Conservation (phyloP, 2,113 vertebrate genomes). For the Sander vitreus region DNA sequence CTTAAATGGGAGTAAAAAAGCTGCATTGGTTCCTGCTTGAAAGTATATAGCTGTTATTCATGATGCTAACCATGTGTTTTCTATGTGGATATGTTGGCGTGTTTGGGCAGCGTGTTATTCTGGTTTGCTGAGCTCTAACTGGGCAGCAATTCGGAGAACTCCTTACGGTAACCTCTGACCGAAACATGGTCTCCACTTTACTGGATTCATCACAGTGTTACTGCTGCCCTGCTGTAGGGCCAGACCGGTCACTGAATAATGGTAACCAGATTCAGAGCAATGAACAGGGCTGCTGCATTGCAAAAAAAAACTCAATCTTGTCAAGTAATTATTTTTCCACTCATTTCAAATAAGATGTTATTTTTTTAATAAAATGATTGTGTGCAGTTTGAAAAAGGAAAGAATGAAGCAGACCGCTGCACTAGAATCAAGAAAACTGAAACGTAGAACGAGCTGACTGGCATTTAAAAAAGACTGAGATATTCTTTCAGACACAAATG, state of each 20-base stretch:
- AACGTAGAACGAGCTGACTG: background rate
- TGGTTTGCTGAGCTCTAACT: conserved; percentile 69
- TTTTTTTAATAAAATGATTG: background rate
- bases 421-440: background rate
- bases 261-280: background rate
- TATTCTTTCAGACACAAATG: background rate
- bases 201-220: conserved; percentile 41
- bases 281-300: background rate
- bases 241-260: conserved; percentile 13
- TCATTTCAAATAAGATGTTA: background rate
- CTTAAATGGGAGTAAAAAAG: conserved; percentile 54
- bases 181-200: conserved; percentile 57
- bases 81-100: conserved; percentile 39
- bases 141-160: conserved; percentile 52
- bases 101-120: conserved; percentile 72
- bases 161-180: conserved; percentile 72
- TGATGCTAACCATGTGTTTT: conserved; percentile 65
- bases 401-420: background rate
- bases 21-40: conserved; percentile 53
- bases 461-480: background rate
- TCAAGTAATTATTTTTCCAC: background rate
- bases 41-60: conserved; percentile 68
- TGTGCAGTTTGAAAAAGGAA: background rate
- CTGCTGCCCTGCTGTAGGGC: background rate
- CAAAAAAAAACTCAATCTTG: background rate